Conservation (phyloP, 2,113 vertebrate species). For the Siniperca chuatsi region DNA sequence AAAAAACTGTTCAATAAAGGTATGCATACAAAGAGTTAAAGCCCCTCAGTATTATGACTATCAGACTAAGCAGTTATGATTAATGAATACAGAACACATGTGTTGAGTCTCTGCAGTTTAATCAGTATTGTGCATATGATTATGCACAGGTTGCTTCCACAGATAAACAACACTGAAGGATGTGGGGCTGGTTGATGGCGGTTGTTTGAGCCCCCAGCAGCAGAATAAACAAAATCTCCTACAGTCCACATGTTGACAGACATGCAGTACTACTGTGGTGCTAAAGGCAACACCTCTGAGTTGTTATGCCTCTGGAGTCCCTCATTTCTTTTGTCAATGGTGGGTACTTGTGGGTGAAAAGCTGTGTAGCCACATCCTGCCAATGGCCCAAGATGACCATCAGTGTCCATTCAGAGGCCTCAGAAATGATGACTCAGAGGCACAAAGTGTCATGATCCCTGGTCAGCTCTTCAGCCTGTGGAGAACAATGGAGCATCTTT, state of each 20-base stretch:
- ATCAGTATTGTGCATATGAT: background rate
- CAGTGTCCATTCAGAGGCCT: constrained; percentile 38
- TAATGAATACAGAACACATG: background rate
- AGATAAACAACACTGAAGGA: background rate
- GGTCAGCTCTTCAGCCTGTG: constrained; percentile 32
- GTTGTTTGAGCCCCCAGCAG: constrained; percentile 29
- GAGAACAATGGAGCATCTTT: constrained; percentile 77
- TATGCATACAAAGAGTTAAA: background rate
- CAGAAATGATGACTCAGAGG: constrained; percentile 58
- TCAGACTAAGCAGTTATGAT: background rate
- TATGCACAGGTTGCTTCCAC: constrained; percentile 26
- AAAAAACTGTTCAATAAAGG: background rate
- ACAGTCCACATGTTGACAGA: constrained; percentile 57
- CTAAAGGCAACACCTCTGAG: constrained; percentile 62
- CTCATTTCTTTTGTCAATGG: constrained; percentile 23
- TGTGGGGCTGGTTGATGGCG: background rate
- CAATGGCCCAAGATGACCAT: constrained; percentile 36
- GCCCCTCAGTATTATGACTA: background rate
- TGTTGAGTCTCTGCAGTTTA: background rate
- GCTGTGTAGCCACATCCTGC: constrained; percentile 46
- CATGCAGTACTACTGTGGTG: constrained; percentile 42
- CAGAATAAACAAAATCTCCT: constrained; percentile 57
- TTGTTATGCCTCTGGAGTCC: constrained; percentile 11
- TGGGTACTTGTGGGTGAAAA: constrained; percentile 39
- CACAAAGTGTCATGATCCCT: constrained; percentile 59